Base-by-base conservation (phyloP, 2,113 vertebrate genomes). In the Eubucco bourcierii region DNA sequence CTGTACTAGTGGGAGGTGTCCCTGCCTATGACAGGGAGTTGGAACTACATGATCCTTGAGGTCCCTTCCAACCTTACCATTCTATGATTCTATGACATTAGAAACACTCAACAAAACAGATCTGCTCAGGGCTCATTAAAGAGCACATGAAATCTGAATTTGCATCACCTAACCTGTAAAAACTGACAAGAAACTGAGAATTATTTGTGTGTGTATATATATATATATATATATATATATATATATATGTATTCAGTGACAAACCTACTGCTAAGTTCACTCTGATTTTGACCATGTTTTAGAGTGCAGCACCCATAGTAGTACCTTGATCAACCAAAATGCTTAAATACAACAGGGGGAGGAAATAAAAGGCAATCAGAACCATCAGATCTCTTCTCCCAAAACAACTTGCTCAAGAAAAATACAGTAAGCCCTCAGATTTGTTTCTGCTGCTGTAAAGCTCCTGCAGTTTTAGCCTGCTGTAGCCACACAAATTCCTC, bases 401-500 rank as follows among this genome's bases (percentile, higher is more conserved):
- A 74, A 65, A 65, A 92, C n/a, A 80, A 78, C 29, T 74, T 61
- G 53, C 58, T 93, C 25, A 82, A 85, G 44, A 95, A 90, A 91
- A 90, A 74, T 60, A 58, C 33, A 91, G 28, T 56, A 61, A 63
- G 44, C 25, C 46, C 1, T 1, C 9, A 64, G 33, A 81, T 87
- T 71, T 81, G 29, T 72, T 85, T 85, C 80, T 66, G 14, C 52
- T 82, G 8, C 70, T 81, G 37, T 93, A 79, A 88, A 61, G 53
- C 76, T 76, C 83, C 63, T 72, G 39, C 63, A 23, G 2, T 66
- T 88, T 55, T 52, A 71, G 34, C 39, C 29, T 78, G 41, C 34
- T 93, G 19, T 85, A 66, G 91, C 53, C 33, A 87, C 37, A 79
- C 37, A 53, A 82, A 92, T 83, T 60, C 71, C 77, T 74, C 63